These are phyloP conservation scores for Plectus sambesii DNA, from an alignment of 1,140 invertebrate species.

Conservation along the genomic window DNA sequence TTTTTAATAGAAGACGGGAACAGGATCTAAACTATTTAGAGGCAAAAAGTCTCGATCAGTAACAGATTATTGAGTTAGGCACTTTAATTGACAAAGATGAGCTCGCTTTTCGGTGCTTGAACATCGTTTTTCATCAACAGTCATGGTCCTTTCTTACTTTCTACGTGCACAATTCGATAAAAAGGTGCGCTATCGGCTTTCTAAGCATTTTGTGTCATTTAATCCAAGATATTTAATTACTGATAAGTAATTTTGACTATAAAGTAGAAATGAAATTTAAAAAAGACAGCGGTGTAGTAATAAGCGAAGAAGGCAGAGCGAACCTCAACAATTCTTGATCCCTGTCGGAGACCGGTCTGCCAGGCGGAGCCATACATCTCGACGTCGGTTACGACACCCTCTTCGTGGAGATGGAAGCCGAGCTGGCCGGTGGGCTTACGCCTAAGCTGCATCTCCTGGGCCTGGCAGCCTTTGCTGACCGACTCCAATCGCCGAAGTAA, in stretches of 20 bases:
- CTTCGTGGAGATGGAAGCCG: constrained; percentile 87
- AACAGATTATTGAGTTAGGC: background rate
- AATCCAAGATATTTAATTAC: too few species aligned
- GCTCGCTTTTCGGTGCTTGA: background rate
- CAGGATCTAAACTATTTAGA: too few species aligned
- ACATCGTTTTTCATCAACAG: background rate
- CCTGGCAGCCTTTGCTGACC: constrained; percentile 43
- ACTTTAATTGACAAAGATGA: background rate
- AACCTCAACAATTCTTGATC: constrained; percentile 74
- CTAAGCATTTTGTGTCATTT: too few species aligned
- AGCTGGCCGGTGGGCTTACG: constrained; percentile 71
- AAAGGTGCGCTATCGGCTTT: too few species aligned
- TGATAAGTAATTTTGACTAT: too few species aligned
- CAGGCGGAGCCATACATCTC: constrained; percentile 74
- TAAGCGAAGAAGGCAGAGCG: constrained; percentile 32
- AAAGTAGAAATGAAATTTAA: too few species aligned
- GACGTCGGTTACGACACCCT: constrained; percentile 85
- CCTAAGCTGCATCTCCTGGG: constrained; percentile 53
- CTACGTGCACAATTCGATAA: too few species aligned
- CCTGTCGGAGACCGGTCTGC: constrained; percentile 74
- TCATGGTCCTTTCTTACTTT: too few species aligned
- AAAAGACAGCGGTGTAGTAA: too few species aligned
- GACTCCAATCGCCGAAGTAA: constrained; percentile 31
- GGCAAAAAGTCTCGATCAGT: too few species aligned
- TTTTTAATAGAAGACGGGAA: too few species aligned